A percentile compares a stretch with the other conserved stretches of the same genome.
These are phyloP conservation scores for Chrysotoxum bicinctum DNA, from an alignment of 2,888 invertebrate species.

Conservation along the genomic window DNA sequence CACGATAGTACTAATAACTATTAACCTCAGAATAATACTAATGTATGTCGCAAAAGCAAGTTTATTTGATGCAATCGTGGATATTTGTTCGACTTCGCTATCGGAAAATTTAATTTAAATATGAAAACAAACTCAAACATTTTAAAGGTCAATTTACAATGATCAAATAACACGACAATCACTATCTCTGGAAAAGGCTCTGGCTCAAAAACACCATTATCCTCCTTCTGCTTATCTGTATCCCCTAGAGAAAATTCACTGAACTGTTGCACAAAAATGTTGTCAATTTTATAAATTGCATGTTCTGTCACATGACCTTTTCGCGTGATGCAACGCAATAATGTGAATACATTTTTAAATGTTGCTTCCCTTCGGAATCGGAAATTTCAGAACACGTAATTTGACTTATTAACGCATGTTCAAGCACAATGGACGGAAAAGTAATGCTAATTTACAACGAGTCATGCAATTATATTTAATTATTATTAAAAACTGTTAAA, in stretches of 20 bases:
- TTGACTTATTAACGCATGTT: slow-evolving; percentile 58
- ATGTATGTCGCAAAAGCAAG: too few species aligned
- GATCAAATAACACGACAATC: neutral
- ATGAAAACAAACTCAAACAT: too few species aligned
- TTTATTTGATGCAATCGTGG: too few species aligned
- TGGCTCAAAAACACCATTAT: neutral
- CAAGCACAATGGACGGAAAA: neutral
- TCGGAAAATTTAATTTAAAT: too few species aligned
- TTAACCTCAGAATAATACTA: too few species aligned
- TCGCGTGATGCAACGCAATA: neutral
- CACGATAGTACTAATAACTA: too few species aligned
- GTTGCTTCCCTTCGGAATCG: neutral
- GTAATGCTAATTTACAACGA: neutral
- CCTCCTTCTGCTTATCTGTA: neutral
- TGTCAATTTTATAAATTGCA: slow-evolving; percentile 9
- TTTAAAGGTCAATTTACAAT: neutral
- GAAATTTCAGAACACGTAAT: slow-evolving; percentile 49
- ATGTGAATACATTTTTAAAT: neutral
- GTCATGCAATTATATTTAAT: neutral
- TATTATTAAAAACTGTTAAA: neutral
- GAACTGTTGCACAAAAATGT: neutral
- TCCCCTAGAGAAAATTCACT: neutral
- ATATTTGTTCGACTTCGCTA: too few species aligned
- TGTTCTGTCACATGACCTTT: neutral
- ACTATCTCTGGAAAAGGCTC: neutral